Percentiles rank a stretch among this genome's conserved stretches.
Evolutionary conservation across 2,797 vertebrate genomes (phyloP).

Genomic region (Valencia hispanica): DNA sequence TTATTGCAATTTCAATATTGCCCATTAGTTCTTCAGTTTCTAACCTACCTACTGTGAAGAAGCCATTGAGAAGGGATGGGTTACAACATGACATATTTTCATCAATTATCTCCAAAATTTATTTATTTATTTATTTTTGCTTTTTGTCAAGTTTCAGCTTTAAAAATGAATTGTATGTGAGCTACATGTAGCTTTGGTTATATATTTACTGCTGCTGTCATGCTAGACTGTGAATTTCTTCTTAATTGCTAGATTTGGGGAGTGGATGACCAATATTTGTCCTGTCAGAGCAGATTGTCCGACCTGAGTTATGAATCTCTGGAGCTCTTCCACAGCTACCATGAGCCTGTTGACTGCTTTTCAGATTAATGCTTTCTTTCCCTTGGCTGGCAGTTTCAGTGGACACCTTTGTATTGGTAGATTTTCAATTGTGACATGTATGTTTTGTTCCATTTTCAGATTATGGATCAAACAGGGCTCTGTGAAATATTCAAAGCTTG

Average conservation of each 20-base stretch:
- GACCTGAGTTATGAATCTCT: not conserved
- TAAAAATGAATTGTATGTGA: not conserved
- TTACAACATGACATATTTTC: slow-evolving; percentile 39
- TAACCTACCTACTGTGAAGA: slow-evolving; percentile 13
- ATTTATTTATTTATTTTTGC: not conserved
- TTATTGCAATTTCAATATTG: slow-evolving; percentile 14
- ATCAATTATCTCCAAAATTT: slow-evolving; percentile 17
- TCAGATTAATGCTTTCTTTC: not conserved
- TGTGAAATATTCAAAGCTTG: not conserved
- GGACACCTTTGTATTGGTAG: too few relatives aligned
- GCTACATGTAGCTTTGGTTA: not conserved
- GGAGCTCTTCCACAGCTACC: not conserved
- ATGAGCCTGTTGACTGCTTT: not conserved
- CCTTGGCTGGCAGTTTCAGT: not conserved
- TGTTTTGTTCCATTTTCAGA: not conserved
- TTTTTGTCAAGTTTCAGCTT: not conserved
- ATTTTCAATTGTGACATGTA: not conserved
- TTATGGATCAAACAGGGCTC: not conserved
- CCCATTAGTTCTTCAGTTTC: slow-evolving; percentile 21
- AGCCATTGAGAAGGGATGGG: slow-evolving; percentile 26
- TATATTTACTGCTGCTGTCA: not conserved
- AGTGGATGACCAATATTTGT: not conserved
- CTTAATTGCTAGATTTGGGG: not conserved
- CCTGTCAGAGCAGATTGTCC: too few relatives aligned
- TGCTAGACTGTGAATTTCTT: not conserved